Percentiles rank a stretch among this genome's conserved stretches.
Evolutionary conservation across 2,888 invertebrate species (phyloP).

Genomic region (Alentia gelatinosa): DNA sequence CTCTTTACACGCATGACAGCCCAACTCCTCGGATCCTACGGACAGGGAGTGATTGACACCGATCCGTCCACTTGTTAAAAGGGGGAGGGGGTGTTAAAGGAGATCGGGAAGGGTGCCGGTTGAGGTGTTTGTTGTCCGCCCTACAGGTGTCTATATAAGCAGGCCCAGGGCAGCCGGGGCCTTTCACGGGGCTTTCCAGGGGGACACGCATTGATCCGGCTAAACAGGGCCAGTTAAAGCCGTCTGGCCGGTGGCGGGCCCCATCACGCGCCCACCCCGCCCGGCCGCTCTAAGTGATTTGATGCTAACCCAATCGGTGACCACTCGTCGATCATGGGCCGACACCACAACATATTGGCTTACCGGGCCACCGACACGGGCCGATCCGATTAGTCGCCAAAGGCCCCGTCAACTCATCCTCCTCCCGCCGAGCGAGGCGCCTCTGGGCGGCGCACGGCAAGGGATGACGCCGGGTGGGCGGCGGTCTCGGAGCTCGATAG

Average conservation of each 20-base stretch:
- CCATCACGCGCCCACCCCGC: neutral
- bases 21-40: too few species aligned
- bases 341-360: slow-evolving; percentile 28
- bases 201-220: neutral
- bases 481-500: neutral
- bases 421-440: neutral
- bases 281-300: slow-evolving; percentile 31
- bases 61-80: neutral
- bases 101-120: neutral
- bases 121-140: neutral
- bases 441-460: neutral
- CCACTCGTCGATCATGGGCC: slow-evolving; percentile 13
- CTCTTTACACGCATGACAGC: neutral
- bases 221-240: neutral
- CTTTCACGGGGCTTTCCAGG: neutral
- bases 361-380: neutral
- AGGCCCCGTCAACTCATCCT: neutral
- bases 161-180: neutral
- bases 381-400: slow-evolving; percentile 30
- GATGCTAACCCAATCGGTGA: slow-evolving; percentile 36
- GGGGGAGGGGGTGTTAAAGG: neutral
- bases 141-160: neutral
- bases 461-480: neutral
- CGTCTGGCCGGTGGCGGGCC: neutral
- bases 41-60: too few species aligned